A percentile compares a stretch with the other conserved stretches of the same genome.
These are phyloP conservation scores for Prinia subflava DNA, from an alignment of 2,113 vertebrate species.

Conservation along the genomic window DNA sequence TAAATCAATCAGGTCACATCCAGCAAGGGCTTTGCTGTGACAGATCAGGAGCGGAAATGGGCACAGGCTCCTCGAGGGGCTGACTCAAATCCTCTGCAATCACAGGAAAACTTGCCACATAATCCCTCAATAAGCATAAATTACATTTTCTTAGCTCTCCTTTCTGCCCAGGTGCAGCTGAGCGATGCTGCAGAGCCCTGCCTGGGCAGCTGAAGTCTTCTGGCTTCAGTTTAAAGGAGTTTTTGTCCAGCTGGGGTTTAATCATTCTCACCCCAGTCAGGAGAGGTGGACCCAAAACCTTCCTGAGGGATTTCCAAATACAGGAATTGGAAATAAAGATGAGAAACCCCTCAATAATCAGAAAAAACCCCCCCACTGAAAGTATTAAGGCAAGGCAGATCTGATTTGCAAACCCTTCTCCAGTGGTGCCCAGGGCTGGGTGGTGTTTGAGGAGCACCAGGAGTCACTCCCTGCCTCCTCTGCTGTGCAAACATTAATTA, in stretches of 20 bases:
- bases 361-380: fast-evolving
- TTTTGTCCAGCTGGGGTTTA: neutral
- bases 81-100: neutral
- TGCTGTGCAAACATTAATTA: neutral
- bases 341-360: fast-evolving
- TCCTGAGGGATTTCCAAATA: neutral
- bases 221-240: neutral
- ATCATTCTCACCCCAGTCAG: neutral
- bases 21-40: neutral
- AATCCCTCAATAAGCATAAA: neutral
- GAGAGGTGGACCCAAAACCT: neutral
- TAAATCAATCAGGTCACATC: neutral
- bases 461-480: neutral
- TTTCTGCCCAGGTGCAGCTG: neutral
- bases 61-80: neutral
- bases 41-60: neutral
- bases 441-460: neutral
- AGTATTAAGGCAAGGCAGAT: neutral
- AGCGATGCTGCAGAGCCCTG: neutral
- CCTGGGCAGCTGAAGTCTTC: neutral
- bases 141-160: neutral
- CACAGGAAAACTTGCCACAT: neutral
- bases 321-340: neutral
- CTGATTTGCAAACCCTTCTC: neutral
- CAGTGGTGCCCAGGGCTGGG: neutral